A percentile compares a stretch with the other conserved stretches of the same genome.
Conservation (phyloP, 1,140 invertebrate genomes). For the Diachasmimorpha longicaudata region DNA sequence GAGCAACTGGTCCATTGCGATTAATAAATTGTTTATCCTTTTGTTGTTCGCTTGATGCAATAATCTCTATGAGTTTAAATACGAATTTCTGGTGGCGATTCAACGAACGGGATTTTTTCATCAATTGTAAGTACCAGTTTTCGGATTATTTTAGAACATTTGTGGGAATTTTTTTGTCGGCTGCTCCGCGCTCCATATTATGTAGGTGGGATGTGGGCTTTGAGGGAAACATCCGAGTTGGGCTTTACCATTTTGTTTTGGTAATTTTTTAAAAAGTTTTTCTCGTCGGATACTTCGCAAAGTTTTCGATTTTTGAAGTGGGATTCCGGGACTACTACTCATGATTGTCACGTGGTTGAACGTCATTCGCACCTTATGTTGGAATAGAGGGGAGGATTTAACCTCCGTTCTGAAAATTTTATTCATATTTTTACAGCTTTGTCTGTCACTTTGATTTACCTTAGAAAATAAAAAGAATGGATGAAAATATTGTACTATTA, state of each 20-base stretch:
- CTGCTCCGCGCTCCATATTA: neutral
- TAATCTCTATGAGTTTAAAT: constrained; percentile 1
- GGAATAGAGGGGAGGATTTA: neutral
- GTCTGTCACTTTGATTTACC: no score
- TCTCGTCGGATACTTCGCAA: no score
- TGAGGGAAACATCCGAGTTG: no score
- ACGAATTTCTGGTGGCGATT: neutral
- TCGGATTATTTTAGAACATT: neutral
- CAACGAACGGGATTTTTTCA: constrained; percentile 17
- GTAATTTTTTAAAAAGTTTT: no score
- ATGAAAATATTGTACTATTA: no score
- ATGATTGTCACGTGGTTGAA: neutral
- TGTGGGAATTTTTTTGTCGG: neutral
- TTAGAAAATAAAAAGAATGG: no score
- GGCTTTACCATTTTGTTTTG: neutral
- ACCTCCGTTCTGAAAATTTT: no score
- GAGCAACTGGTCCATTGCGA: constrained; percentile 54
- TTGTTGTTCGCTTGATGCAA: neutral
- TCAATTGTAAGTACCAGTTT: neutral
- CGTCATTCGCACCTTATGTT: neutral
- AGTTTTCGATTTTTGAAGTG: neutral
- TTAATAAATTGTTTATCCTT: neutral
- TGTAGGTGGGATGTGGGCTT: neutral
- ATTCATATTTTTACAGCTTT: no score
- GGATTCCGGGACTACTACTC: neutral